Evolutionary conservation across 2,113 vertebrate species (phyloP).

Genomic region (Meriones unguiculatus): DNA sequence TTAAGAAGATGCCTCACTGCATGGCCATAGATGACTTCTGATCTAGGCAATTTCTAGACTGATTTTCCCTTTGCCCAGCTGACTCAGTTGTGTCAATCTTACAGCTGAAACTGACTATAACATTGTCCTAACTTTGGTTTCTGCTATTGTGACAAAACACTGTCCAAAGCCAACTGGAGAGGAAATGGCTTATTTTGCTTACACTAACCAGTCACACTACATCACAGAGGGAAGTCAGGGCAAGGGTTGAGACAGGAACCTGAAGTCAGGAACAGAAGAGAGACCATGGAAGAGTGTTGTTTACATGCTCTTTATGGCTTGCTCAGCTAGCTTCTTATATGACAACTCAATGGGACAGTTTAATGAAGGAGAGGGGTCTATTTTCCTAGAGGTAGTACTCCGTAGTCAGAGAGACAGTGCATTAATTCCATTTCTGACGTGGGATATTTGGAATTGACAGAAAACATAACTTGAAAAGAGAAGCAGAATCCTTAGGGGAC

Average conservation of each 20-base stretch:
- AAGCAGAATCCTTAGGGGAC: background rate
- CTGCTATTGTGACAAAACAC: background rate
- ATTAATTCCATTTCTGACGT: background rate
- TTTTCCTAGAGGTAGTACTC: background rate
- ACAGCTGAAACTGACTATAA: background rate
- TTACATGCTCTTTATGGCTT: too few relatives aligned
- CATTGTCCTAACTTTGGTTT: background rate
- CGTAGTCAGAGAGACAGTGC: background rate
- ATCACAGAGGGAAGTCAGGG: background rate
- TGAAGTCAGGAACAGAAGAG: background rate
- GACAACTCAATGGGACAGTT: background rate
- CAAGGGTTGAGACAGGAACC: background rate
- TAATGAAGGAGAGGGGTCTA: background rate
- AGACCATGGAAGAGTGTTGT: background rate
- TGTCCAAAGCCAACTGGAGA: background rate
- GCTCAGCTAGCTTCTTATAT: background rate
- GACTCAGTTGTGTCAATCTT: background rate
- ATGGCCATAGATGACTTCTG: background rate
- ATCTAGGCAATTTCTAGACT: background rate
- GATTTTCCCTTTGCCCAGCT: background rate
- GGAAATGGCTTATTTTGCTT: background rate
- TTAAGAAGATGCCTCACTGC: background rate
- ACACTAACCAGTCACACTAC: background rate
- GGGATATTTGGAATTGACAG: background rate
- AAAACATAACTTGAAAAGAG: background rate